phyloP scores from a whole-genome alignment of 1,140 invertebrate genomes.

The Caerostris extrusa region DNA sequence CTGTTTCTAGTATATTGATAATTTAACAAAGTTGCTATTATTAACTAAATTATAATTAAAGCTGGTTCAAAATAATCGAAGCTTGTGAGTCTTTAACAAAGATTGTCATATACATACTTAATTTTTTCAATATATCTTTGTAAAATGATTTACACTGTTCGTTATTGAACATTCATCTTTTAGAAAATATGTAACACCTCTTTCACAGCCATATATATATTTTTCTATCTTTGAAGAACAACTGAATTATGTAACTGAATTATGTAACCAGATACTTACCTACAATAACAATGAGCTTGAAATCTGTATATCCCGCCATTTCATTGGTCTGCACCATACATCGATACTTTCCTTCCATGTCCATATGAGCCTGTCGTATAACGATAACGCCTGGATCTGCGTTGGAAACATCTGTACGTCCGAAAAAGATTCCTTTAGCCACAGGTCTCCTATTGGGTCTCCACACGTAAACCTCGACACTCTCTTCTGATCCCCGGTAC shows the following conservation, averaged over 20 bases:
- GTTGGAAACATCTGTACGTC: conserved; percentile 58
- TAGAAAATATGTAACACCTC: neutral
- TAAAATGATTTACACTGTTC: neutral
- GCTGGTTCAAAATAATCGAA: too few species aligned
- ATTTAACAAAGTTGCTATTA: too few species aligned
- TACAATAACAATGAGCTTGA: conserved; percentile 68
- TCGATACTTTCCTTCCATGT: conserved; percentile 74
- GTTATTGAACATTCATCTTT: neutral
- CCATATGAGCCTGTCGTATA: conserved; percentile 68
- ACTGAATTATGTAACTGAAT: neutral
- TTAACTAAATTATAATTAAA: too few species aligned
- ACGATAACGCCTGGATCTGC: conserved; percentile 58
- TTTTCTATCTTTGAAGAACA: neutral
- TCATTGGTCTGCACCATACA: conserved; percentile 72
- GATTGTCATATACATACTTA: too few species aligned
- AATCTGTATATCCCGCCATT: conserved; percentile 59
- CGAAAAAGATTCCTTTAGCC: conserved; percentile 64
- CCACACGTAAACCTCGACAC: conserved; percentile 72
- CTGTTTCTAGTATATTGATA: too few species aligned
- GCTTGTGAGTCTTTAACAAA: too few species aligned
- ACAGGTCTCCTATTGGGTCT: conserved; percentile 58
- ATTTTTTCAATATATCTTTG: neutral
- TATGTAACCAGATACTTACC: conserved; percentile 58
- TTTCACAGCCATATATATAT: neutral
- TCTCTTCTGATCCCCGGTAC: conserved; percentile 62